Evolutionary conservation across 2,113 vertebrate species (phyloP).

Genomic region (Acrocephalus arundinaceus): DNA sequence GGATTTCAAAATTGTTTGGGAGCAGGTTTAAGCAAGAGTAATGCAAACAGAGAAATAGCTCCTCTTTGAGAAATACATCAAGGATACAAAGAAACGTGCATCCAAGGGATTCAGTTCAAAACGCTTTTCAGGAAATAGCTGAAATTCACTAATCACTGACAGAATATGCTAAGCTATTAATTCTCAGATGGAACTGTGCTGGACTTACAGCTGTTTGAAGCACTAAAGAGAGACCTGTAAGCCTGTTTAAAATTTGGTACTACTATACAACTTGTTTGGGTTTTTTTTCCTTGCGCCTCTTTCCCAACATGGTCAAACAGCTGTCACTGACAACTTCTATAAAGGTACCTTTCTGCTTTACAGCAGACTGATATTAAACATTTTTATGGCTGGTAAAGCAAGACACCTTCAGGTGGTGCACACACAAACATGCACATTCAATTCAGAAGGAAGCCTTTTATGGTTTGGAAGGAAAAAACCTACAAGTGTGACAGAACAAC

Average conservation of each 20-base stretch:
- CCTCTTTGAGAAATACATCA: not conserved
- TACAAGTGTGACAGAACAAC: fast-evolving
- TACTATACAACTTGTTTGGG: not conserved
- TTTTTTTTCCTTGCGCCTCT: not conserved
- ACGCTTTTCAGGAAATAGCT: not conserved
- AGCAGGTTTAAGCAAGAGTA: not conserved
- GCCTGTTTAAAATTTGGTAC: not conserved
- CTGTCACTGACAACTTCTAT: not conserved
- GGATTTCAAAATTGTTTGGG: constrained; percentile 14
- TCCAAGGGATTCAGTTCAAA: not conserved
- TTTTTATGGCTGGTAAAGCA: not conserved
- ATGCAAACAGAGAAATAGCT: not conserved
- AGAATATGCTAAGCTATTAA: not conserved
- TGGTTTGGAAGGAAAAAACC: not conserved
- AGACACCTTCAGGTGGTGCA: not conserved
- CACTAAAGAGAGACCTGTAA: not conserved
- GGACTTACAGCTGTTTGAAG: not conserved
- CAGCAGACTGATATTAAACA: not conserved
- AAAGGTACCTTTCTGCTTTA: not conserved
- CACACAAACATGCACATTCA: not conserved
- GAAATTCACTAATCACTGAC: not conserved
- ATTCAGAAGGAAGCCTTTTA: not conserved
- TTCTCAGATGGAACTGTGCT: not conserved
- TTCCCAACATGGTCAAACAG: not conserved
- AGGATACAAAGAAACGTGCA: not conserved